These are phyloP conservation scores for Drosophila carrolli DNA, from an alignment of 1,140 invertebrate genomes.

Conservation along the genomic window DNA sequence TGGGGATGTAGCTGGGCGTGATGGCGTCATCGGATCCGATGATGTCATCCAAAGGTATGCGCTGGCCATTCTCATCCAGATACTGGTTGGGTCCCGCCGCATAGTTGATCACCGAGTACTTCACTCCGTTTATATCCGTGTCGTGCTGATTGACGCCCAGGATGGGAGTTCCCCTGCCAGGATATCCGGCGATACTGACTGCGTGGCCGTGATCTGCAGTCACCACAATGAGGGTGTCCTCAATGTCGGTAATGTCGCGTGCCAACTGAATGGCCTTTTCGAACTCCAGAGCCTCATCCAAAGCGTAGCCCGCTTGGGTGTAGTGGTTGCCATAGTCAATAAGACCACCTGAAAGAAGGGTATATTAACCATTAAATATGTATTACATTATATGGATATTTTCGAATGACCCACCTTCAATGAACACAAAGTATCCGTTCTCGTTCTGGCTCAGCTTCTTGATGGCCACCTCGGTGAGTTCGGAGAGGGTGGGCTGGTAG, in stretches of 20 bases:
- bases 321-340: slow-evolving; percentile 91
- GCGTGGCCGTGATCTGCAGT: slow-evolving; percentile 90
- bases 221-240: slow-evolving; percentile 89
- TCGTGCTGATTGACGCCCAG: slow-evolving; percentile 85
- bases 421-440: slow-evolving; percentile 88
- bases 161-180: slow-evolving; percentile 89
- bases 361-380: too few species aligned
- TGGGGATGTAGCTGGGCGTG: slow-evolving; percentile 84
- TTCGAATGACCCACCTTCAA: slow-evolving; percentile 85
- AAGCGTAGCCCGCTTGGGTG: slow-evolving; percentile 86
- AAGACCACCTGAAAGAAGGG: slow-evolving; percentile 84
- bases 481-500: slow-evolving; percentile 89
- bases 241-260: slow-evolving; percentile 85
- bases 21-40: slow-evolving; percentile 66
- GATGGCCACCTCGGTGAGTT: slow-evolving; percentile 91
- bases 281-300: slow-evolving; percentile 89
- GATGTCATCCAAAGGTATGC: slow-evolving; percentile 50
- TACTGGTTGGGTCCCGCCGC: slow-evolving; percentile 88
- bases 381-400: too few species aligned
- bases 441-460: slow-evolving; percentile 88
- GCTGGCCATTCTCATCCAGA: slow-evolving; percentile 60
- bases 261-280: slow-evolving; percentile 88
- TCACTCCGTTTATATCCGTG: slow-evolving; percentile 80
- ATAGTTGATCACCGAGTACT: slow-evolving; percentile 88
- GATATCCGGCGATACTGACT: slow-evolving; percentile 89